Evolutionary conservation across 2,888 invertebrate genomes (phyloP), one percentile per base, ranked within the genome.

Genomic region (Tiliacea citrago): DNA sequence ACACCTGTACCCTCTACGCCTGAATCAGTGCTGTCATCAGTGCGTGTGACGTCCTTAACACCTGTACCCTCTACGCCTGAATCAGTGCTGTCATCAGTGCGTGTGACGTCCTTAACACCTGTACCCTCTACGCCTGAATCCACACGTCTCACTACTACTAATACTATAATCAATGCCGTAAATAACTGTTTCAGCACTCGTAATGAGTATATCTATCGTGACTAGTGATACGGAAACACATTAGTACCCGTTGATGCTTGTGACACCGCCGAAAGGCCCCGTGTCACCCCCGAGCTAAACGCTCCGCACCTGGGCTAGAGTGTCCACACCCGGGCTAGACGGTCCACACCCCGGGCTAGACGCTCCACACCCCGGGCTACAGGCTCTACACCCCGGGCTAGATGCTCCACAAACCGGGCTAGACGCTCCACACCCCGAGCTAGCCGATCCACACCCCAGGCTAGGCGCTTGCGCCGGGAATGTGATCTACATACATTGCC

Each of bases 401-500:
- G 29, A 29, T 3, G 29, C 29, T 29, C 29, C n/a, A n/a, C n/a
- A n/a, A n/a, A n/a, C 45, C 13, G 39, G 7, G 39, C 39, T 42
- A 42, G 42, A 55, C 39, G 53, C 21, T 29, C 21, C 21, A 2
- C 18, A 9, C 61, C 42, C 45, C 10, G 2, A 39, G 39, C 29
- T 42, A 42, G 42, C 49, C 39, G 53, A 16, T 29, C 21, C 21
- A 2, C 18, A 9, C 4, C 72, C 72, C 8, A 5, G 39, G 39
- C 39, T 39, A 39, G 39, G 5, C 39, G 39, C 39, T 39, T 5
- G 58, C 62, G 53, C 29, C 42, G 35, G 65, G 74, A 61, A 61
- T 80, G 74, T 29, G 53, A 74, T 74, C 81, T 80, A 62, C 75
- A 73, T 57, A 58, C 73, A 65, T 63, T 73, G 24, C 45, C 29